Evolutionary conservation across 2,888 invertebrate species (phyloP).

Genomic region (Caenorhabditis panamensis): DNA sequence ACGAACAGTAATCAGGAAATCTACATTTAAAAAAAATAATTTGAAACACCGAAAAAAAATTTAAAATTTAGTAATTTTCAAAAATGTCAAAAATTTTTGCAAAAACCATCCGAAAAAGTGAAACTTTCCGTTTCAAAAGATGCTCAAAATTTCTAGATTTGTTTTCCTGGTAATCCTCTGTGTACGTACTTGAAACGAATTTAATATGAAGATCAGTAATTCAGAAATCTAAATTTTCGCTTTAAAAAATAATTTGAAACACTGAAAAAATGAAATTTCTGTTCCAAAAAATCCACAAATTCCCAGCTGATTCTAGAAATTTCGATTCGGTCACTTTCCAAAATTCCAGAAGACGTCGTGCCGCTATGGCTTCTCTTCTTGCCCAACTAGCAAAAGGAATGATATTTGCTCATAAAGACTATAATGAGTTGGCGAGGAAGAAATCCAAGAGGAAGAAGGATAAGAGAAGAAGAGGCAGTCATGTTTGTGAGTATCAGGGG

Average conservation of each 20-base stretch:
- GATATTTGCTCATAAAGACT: slow-evolving; percentile 80
- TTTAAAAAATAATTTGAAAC: too few relatives aligned
- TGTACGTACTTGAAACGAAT: too few relatives aligned
- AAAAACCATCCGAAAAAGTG: not conserved
- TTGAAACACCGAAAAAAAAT: too few relatives aligned
- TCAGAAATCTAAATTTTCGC: too few relatives aligned
- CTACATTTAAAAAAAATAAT: too few relatives aligned
- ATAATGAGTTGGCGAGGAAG: slow-evolving; percentile 76
- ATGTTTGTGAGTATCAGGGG: slow-evolving; percentile 71
- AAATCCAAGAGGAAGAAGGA: slow-evolving; percentile 74
- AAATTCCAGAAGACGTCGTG: slow-evolving; percentile 72
- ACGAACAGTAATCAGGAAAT: too few relatives aligned
- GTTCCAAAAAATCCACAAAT: too few relatives aligned
- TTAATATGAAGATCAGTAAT: too few relatives aligned
- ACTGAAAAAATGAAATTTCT: too few relatives aligned
- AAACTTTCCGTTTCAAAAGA: too few relatives aligned
- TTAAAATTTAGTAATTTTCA: not conserved
- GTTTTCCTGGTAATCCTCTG: too few relatives aligned
- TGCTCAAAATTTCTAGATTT: too few relatives aligned
- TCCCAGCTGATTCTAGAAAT: not conserved
- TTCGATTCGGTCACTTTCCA: not conserved
- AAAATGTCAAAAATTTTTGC: not conserved
- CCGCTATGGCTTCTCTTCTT: slow-evolving; percentile 79
- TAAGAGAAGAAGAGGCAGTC: slow-evolving; percentile 71
- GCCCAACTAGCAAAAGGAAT: slow-evolving; percentile 80